These are phyloP conservation scores for Scaptodrosophila latifasciaeformis DNA, from an alignment of 2,888 invertebrate species.

Conservation along the genomic window DNA sequence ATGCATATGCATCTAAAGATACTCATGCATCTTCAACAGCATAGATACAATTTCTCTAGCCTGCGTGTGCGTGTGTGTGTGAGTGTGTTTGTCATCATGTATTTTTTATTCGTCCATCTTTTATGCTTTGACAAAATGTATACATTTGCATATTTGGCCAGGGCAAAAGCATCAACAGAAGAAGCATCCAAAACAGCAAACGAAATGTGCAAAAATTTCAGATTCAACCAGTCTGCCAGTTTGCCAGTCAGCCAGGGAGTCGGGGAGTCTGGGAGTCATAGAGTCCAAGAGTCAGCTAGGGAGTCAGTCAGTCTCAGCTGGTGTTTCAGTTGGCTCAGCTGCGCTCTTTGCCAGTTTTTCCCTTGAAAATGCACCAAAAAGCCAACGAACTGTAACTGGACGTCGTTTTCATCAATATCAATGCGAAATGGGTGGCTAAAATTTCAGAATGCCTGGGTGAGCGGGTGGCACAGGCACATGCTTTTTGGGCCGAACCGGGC, in stretches of 20 bases:
- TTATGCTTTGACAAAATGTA: conserved; percentile 64
- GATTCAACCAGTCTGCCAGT: not conserved
- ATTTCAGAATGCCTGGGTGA: no score
- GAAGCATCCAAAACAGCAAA: not conserved
- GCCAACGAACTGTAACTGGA: conserved; percentile 66
- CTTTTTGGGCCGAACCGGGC: conserved; percentile 40
- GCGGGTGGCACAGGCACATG: conserved; percentile 16
- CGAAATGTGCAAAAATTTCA: not conserved
- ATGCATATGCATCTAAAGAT: conserved; percentile 48
- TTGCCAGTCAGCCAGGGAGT: not conserved
- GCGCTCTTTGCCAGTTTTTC: conserved; percentile 39
- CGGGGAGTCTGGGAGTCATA: no score
- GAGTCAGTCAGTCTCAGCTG: no score
- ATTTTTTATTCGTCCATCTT: conserved; percentile 57
- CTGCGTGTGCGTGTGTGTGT: no score
- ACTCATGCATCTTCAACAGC: not conserved
- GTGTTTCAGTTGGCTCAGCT: not conserved
- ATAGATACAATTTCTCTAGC: conserved; percentile 8
- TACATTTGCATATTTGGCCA: conserved; percentile 52
- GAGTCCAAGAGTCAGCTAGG: no score
- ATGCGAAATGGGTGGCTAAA: conserved; percentile 49
- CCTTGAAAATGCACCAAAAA: conserved; percentile 56
- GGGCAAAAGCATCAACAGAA: not conserved
- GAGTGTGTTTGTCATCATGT: no score
- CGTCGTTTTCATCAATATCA: conserved; percentile 66